Base-by-base conservation (phyloP, 2,888 invertebrate genomes). In the Dasypolia templi region DNA sequence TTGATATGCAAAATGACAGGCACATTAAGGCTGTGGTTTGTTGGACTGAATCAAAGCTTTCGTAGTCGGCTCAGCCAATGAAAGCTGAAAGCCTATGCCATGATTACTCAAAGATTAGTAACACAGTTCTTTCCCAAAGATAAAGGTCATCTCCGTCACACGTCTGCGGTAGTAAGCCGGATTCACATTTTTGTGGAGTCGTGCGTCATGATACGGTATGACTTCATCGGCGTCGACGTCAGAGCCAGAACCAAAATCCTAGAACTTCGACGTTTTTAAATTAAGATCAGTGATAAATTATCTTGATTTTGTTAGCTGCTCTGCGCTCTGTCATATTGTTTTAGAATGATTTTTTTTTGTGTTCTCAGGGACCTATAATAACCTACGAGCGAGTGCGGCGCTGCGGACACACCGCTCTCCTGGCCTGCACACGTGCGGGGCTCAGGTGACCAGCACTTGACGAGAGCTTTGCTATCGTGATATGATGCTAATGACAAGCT, bases 351-450 rank as follows among this genome's bases (percentile, higher is more conserved):
- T 2, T 6, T 42, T 55, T 44, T 61, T 62, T 71, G 42, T 79
- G 72, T 65, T 62, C 51, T 6, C 86, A 86, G 86, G 83, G 87
- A 86, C 59, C 87, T 86, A 83, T 87, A 86, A 85, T 86, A 77
- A 63, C 73, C 67, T 63, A 11, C 46, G 56, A 71, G 72, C 35
- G 65, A 46, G 84, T 74, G 86, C 70, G 79, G 72, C 75, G 7
- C 67, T 7, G 79, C 67, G 35, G 35, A 35, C 5, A 35, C 35
- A 35, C 83, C 42, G 80, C 81, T 32, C 69, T 42, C 51, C 44
- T 19, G 42, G 19, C 73, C 17, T 11, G 32, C 14, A 0, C 4
- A 5, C 55, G 17, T 0, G n/a, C 44, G 12, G 49, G 0, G 53
- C 6, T 7, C n/a, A 3, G 9, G 7, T 49, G 29, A n/a, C 61